Base-by-base conservation (phyloP, 1,140 invertebrate species). In the Heterodera schachtii region DNA sequence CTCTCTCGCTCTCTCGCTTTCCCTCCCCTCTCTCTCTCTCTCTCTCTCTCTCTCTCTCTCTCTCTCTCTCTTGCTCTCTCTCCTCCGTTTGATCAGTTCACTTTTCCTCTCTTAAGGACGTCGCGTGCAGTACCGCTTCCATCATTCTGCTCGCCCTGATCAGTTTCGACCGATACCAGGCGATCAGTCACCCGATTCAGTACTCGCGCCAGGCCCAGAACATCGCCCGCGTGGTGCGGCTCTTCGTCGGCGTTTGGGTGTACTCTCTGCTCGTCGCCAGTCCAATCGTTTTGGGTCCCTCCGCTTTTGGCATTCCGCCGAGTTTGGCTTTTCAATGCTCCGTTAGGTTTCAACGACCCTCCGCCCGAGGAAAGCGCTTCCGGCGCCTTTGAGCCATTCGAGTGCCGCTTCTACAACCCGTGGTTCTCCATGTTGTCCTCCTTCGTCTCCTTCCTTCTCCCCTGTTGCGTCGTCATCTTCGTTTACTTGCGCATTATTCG, bases 121-220 rank as follows among this genome's bases (percentile, higher is more conserved):
- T 99, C 82, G 95, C 95, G 81, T 97, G 95, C 91, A 98, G 95
- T 88, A 99, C 97, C 46, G 98, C 96, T 85, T 98, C 96, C 88
- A 99, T 99, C 90, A 95, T 98, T 91, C 98, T 93, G 92, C 93
- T 99, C 86, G 96, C 98, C 83, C 96, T 97, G 86, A 99, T 99
- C 91, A 97, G 95, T 88, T 96, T 98, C 91, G 96, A 98, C 93
- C 95, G 96, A 96, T 99, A 97, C 91, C 98, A 98, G 87, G 97
- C 97, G 75, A 96, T 99, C 75, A 98, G 96, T 47, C 94, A 96
- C 90, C 97, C 97, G 86, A 98, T 99, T 90, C 97, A 98, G 91
- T 99, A 99, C 92, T 95, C 96, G 70, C 81, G 89, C 1, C 97
- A 97, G 90, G 96, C 98, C 92, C 97, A 97, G 92, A 98, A 96